These are phyloP conservation scores for Hycleus cichorii DNA, from an alignment of 1,140 invertebrate genomes.

Conservation along the genomic window DNA sequence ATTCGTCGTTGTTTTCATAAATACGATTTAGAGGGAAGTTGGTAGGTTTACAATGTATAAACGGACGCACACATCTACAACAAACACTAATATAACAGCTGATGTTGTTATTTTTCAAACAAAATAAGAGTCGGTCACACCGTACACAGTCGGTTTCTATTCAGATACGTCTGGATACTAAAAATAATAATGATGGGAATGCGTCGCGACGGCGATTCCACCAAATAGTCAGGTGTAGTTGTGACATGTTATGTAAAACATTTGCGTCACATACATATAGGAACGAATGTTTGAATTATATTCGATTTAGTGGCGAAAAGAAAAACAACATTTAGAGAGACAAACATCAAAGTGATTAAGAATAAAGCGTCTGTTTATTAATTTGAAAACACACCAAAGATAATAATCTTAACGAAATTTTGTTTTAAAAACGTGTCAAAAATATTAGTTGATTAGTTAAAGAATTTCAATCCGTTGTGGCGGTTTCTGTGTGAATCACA, in stretches of 20 bases:
- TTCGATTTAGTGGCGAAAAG: too few relatives aligned
- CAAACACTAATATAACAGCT: slow-evolving; percentile 9
- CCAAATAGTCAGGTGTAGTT: slow-evolving; percentile 20
- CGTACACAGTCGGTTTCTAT: slow-evolving; percentile 11
- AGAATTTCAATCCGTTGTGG: slow-evolving; percentile 4
- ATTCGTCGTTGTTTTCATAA: slow-evolving; percentile 18
- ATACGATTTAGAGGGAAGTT: not conserved
- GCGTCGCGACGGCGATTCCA: slow-evolving; percentile 16
- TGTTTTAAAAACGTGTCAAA: too few relatives aligned
- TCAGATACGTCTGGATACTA: slow-evolving; percentile 20
- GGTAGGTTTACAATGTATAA: too few relatives aligned
- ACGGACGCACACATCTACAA: not conserved
- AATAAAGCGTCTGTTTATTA: too few relatives aligned
- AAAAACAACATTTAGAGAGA: too few relatives aligned
- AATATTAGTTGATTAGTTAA: too few relatives aligned
- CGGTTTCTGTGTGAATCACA: slow-evolving; percentile 20
- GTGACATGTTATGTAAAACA: slow-evolving; percentile 26
- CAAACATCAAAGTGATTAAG: too few relatives aligned
- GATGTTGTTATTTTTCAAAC: slow-evolving; percentile 24
- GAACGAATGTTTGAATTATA: too few relatives aligned
- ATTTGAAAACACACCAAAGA: too few relatives aligned
- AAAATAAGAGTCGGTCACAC: slow-evolving; percentile 12
- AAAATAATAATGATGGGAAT: slow-evolving; percentile 16
- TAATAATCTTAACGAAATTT: too few relatives aligned
- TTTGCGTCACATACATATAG: slow-evolving; percentile 23